Evolutionary conservation across 2,888 invertebrate species (phyloP).

Genomic region (Acrobasis repandana): DNA sequence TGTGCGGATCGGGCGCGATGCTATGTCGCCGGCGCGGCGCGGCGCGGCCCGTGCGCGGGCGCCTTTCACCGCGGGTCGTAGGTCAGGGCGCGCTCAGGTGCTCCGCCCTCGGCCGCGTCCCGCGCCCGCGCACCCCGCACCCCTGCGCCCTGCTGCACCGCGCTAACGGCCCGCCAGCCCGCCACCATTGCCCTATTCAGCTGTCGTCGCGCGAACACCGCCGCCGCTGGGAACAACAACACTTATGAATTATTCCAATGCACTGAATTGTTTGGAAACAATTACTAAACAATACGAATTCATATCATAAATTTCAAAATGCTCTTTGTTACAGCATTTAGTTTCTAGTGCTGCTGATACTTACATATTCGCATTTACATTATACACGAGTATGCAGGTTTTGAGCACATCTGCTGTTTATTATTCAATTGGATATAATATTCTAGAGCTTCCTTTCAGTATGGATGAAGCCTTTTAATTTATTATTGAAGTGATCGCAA

Average conservation of each 20-base stretch:
- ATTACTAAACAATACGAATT: conserved; percentile 78
- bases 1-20: conserved; percentile 59
- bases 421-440: neutral
- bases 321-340: conserved; percentile 63
- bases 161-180: conserved; percentile 68
- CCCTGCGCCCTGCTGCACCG: conserved; percentile 41
- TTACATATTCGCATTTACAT: conserved; percentile 17
- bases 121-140: conserved; percentile 37
- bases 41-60: conserved; percentile 60
- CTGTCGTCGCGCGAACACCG: conserved; percentile 71
- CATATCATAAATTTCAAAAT: conserved; percentile 71
- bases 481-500: conserved; percentile 18
- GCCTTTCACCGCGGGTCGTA: conserved; percentile 82
- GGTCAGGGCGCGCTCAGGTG: conserved; percentile 83
- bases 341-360: conserved; percentile 40
- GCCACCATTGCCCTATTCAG: conserved; percentile 78
- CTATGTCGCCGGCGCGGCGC: conserved; percentile 65
- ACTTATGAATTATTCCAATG: conserved; percentile 78
- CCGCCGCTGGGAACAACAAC: conserved; percentile 69
- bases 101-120: conserved; percentile 68
- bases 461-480: conserved; percentile 14
- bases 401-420: neutral
- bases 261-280: conserved; percentile 70
- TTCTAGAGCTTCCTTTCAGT: conserved; percentile 15
- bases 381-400: neutral